phyloP scores from a whole-genome alignment of 1,140 invertebrate genomes.

The Nasonia giraulti region DNA sequence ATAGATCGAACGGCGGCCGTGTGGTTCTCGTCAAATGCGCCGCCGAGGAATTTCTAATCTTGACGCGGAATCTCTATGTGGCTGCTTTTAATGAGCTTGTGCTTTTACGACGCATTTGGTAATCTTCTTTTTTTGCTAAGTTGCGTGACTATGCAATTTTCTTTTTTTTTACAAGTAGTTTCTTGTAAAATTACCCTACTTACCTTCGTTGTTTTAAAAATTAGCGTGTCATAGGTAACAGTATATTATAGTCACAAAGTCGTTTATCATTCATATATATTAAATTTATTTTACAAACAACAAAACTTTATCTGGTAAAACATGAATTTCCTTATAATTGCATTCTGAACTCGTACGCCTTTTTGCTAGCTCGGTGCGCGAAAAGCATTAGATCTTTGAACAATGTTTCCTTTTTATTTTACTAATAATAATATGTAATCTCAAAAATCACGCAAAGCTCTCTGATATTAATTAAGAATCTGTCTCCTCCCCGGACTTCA shows the following conservation, averaged over 20 bases:
- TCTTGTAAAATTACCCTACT: not conserved
- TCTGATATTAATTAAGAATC: not conserved
- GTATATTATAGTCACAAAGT: not conserved
- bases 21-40: not conserved
- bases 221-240: not conserved
- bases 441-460: not conserved
- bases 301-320: constrained; percentile 30
- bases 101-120: not conserved
- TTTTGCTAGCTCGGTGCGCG: not conserved
- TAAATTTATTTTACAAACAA: constrained; percentile 50
- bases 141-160: not conserved
- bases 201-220: not conserved
- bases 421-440: not conserved
- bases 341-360: not conserved
- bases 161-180: not conserved
- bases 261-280: constrained; percentile 33
- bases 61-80: not conserved
- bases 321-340: constrained; percentile 12
- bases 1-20: too few species aligned
- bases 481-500: not conserved
- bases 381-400: not conserved
- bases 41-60: not conserved
- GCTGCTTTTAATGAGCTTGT: not conserved
- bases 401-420: not conserved
- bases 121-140: not conserved